Base-by-base conservation (phyloP, 1,140 invertebrate species). In the Heliothis subflexa region DNA sequence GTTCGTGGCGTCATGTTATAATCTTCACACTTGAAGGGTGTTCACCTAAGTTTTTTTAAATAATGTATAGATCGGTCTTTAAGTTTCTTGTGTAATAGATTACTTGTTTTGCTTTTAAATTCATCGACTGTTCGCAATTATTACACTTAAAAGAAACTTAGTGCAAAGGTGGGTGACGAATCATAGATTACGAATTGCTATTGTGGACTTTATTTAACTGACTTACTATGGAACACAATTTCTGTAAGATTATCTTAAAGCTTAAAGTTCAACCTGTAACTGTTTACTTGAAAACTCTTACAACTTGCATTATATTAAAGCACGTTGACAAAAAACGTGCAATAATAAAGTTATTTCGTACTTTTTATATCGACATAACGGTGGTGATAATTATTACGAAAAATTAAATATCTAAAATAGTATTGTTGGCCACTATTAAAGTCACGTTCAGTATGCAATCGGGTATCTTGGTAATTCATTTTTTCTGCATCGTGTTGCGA, bases 361-460 rank as follows among this genome's bases (percentile, higher is more conserved):
- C 3, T 33, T 33, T 33, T 54, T 21, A 1, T 55, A 11, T 55
- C 54, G 7, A n/a, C 52, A 18, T 5, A 10, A 11, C 5, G 54
- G 16, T 16, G n/a, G n/a, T 45, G 13, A 28, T 45, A 45, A 62
- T 40, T 62, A 45, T 62, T 62, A 62, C 59, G 33, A 62, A 33
- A 62, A 62, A 62, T 45, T 55, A 62, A 62, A 61, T 40, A 62
- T 62, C 59, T 62, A 40, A 62, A 40, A 62, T 16, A 16, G 13
- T 62, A 28, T 62, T 62, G 59, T 62, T 45, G 59, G 28, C 52
- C 28, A 54, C 57, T 59, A 50, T 25, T 61, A 49, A 25, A 74
- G 72, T 74, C 72, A 74, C 72, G 72, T 74, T 74, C 57, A 55
- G 13, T 74, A 62, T 74, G 72, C 72, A 74, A 74, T 61, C 57